A percentile compares a stretch with the other conserved stretches of the same genome.
phyloP scores from a whole-genome alignment of 1,140 invertebrate species.

The Pseudomyrmex flavicornis region DNA sequence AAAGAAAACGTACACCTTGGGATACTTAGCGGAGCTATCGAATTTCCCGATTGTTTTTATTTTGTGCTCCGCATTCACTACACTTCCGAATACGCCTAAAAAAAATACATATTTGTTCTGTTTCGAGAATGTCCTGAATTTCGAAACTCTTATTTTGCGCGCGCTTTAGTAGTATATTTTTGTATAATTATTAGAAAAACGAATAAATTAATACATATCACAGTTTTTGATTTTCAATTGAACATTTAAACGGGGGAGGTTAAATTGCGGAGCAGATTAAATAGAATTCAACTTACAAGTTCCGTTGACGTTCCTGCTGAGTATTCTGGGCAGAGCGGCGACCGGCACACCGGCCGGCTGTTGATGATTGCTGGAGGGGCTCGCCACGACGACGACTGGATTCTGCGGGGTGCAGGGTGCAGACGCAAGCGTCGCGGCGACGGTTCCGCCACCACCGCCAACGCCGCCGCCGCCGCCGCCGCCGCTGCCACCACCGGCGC shows the following conservation, averaged over 20 bases:
- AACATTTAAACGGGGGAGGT: too few species aligned
- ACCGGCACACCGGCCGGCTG: conserved; percentile 64
- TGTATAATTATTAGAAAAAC: too few species aligned
- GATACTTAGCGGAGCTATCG: too few species aligned
- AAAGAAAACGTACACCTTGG: too few species aligned
- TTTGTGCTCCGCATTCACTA: too few species aligned
- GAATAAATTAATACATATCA: too few species aligned
- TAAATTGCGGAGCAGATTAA: neutral
- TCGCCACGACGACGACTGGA: conserved; percentile 76
- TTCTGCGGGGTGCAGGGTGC: conserved; percentile 69
- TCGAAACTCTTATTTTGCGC: too few species aligned
- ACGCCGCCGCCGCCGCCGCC: conserved; percentile 7
- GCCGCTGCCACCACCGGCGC: conserved; percentile 7
- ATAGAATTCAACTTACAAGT: conserved; percentile 81
- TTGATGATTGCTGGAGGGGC: conserved; percentile 69
- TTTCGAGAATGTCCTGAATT: too few species aligned
- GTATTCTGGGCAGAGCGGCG: conserved; percentile 80
- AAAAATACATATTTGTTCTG: too few species aligned
- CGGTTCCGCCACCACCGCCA: conserved; percentile 19
- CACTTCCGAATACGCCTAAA: neutral
- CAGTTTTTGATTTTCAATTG: too few species aligned
- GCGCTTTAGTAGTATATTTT: too few species aligned
- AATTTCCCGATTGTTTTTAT: too few species aligned
- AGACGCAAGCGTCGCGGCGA: conserved; percentile 63
- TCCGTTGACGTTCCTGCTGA: conserved; percentile 85